These are phyloP conservation scores for Pelodytes ibericus DNA, from an alignment of 2,797 vertebrate species.

Conservation along the genomic window DNA sequence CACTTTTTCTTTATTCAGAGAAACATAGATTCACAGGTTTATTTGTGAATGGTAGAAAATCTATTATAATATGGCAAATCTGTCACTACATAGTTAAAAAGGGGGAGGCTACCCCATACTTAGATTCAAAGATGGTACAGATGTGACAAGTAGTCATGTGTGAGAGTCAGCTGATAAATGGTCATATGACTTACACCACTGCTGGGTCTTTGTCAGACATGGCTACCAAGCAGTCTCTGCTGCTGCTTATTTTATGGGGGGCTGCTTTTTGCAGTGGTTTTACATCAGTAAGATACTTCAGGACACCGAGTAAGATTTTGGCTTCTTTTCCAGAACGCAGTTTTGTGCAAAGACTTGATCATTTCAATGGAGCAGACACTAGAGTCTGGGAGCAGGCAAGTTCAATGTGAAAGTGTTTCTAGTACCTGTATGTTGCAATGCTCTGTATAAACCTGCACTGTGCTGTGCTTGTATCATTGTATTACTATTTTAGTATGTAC, in stretches of 20 bases:
- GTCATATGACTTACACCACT: slow-evolving; percentile 22
- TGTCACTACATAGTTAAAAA: too few relatives aligned
- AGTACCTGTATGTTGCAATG: neutral
- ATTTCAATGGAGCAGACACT: slow-evolving; percentile 71
- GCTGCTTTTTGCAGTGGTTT: neutral
- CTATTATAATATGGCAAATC: too few relatives aligned
- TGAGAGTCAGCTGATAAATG: slow-evolving; percentile 29
- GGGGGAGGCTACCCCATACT: too few relatives aligned
- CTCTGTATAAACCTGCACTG: too few relatives aligned
- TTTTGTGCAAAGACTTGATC: slow-evolving; percentile 74
- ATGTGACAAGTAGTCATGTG: neutral
- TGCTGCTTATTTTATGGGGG: neutral
- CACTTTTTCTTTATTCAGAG: too few relatives aligned
- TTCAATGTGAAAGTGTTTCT: slow-evolving; percentile 2
- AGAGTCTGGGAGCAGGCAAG: slow-evolving; percentile 74
- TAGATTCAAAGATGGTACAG: too few relatives aligned
- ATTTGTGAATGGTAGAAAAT: too few relatives aligned
- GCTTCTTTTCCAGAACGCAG: slow-evolving; percentile 62
- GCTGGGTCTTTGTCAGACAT: slow-evolving; percentile 5
- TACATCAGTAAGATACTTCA: neutral
- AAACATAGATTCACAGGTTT: too few relatives aligned
- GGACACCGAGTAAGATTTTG: neutral
- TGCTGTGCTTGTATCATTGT: too few relatives aligned
- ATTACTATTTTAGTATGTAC: too few relatives aligned
- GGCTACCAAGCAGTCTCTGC: neutral